phyloP scores from a whole-genome alignment of 1,140 invertebrate species.

The Lineus longissimus region DNA sequence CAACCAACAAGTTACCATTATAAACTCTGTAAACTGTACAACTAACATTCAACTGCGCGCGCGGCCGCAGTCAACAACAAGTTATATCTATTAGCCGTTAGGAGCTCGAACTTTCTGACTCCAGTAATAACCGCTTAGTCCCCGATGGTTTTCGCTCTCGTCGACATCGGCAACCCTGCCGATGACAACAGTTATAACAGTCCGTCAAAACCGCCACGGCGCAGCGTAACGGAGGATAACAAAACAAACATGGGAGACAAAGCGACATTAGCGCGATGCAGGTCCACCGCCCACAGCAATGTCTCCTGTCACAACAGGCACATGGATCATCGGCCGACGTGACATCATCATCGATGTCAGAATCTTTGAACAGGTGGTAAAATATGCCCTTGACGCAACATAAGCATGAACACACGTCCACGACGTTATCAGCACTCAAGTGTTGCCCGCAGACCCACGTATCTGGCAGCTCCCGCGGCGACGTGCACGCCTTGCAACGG shows the following conservation, averaged over 20 bases:
- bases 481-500: constrained; percentile 79
- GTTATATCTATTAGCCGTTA: neutral
- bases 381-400: constrained; percentile 89
- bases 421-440: constrained; percentile 77
- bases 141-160: constrained; percentile 14
- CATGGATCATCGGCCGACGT: constrained; percentile 80
- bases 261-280: constrained; percentile 76
- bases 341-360: constrained; percentile 59
- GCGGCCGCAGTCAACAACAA: neutral
- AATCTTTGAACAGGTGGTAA: constrained; percentile 82
- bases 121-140: constrained; percentile 18
- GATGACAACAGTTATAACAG: constrained; percentile 73
- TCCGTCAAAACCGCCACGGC: constrained; percentile 73
- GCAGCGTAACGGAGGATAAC: constrained; percentile 85
- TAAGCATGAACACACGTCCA: constrained; percentile 85
- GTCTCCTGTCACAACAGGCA: constrained; percentile 65
- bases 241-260: constrained; percentile 78
- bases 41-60: neutral
- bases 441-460: constrained; percentile 83
- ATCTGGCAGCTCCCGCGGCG: constrained; percentile 75
- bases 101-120: constrained; percentile 22
- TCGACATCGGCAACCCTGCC: constrained; percentile 65
- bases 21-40: constrained; percentile 2
- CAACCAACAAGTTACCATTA: too few relatives aligned
- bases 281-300: constrained; percentile 72